phyloP scores from a whole-genome alignment of 2,113 vertebrate genomes.

The Microtus pennsylvanicus region DNA sequence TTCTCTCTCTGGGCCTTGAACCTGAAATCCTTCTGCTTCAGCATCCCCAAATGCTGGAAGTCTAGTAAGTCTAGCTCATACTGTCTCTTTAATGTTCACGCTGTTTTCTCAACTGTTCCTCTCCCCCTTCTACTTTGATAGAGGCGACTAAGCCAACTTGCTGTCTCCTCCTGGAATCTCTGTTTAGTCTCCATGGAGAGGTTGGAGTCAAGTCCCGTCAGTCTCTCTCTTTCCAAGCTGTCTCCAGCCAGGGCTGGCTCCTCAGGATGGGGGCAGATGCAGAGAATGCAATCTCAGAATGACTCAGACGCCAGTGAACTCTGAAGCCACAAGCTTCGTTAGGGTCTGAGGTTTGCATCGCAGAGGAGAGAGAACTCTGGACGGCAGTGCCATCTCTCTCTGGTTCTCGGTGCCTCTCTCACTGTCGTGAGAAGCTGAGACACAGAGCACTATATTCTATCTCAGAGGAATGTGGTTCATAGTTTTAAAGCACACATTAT shows the following conservation, averaged over 20 bases:
- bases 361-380: background rate
- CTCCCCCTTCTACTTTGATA: background rate
- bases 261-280: fast-evolving
- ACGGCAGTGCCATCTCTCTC: background rate
- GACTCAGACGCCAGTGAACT: background rate
- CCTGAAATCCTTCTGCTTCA: background rate
- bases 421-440: background rate
- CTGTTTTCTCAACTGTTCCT: too few species aligned
- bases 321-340: background rate
- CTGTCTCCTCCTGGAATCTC: background rate
- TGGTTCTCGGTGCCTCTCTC: background rate
- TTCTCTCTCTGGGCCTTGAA: background rate
- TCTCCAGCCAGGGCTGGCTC: fast-evolving
- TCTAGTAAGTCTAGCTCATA: background rate
- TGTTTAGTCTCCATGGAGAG: background rate
- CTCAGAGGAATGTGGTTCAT: background rate
- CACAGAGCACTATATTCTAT: background rate
- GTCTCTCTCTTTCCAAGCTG: background rate
- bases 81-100: background rate
- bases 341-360: background rate
- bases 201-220: background rate
- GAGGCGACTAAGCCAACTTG: background rate
- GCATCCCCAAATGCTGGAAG: background rate
- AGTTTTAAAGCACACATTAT: fast-evolving
- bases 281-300: background rate